These are phyloP conservation scores for Gasterosteus aculeatus DNA, from an alignment of 2,113 vertebrate genomes.

Conservation along the genomic window DNA sequence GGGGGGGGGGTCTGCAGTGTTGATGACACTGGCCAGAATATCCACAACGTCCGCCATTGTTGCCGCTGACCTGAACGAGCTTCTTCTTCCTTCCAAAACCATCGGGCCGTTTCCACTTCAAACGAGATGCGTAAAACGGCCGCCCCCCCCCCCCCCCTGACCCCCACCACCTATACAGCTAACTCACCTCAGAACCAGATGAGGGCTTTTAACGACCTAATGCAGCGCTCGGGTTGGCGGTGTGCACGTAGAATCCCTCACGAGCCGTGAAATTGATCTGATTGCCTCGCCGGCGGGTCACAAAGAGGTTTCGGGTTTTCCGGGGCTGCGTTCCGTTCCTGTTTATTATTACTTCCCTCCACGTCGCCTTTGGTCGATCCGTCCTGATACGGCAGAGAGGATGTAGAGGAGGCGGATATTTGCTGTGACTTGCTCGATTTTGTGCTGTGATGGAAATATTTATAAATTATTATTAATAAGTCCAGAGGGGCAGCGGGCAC, in stretches of 20 bases:
- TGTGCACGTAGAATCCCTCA: slow-evolving; percentile 62
- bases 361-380: slow-evolving; percentile 64
- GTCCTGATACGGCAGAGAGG: slow-evolving; percentile 54
- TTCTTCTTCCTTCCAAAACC: not conserved
- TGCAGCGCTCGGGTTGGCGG: slow-evolving; percentile 67
- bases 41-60: slow-evolving; percentile 57
- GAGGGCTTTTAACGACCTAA: slow-evolving; percentile 77
- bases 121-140: not conserved
- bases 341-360: slow-evolving; percentile 56
- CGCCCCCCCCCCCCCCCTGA: no score
- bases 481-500: slow-evolving; percentile 10
- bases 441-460: not conserved
- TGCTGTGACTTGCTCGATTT: not conserved
- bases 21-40: slow-evolving; percentile 9
- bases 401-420: slow-evolving; percentile 50
- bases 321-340: slow-evolving; percentile 60
- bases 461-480: not conserved
- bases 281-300: slow-evolving; percentile 79
- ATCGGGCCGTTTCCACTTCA: not conserved
- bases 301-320: slow-evolving; percentile 51
- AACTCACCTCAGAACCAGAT: slow-evolving; percentile 56
- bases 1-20: not conserved
- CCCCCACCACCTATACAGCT: not conserved
- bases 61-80: slow-evolving; percentile 6
- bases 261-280: slow-evolving; percentile 84